phyloP scores from a whole-genome alignment of 2,888 invertebrate species.

The Maniola hyperantus region DNA sequence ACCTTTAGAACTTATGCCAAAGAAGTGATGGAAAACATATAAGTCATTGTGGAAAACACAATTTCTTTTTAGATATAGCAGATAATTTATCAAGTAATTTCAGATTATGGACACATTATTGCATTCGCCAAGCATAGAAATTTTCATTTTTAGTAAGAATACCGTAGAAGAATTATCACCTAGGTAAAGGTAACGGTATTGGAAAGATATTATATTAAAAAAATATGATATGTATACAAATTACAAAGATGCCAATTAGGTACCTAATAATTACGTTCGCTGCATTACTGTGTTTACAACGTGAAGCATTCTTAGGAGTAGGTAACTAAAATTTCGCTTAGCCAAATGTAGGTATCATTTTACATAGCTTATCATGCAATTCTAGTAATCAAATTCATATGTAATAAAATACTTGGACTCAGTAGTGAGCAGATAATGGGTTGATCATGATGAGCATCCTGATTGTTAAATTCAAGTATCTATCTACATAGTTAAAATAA shows the following conservation, averaged over 20 bases:
- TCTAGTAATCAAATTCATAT: neutral
- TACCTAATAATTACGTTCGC: slow-evolving; percentile 18
- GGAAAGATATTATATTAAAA: too few relatives aligned
- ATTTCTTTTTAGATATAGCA: too few relatives aligned
- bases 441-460: too few relatives aligned
- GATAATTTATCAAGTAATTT: neutral
- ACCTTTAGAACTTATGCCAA: too few relatives aligned
- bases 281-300: slow-evolving; percentile 14
- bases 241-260: neutral
- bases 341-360: slow-evolving; percentile 20
- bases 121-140: slow-evolving; percentile 1
- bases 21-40: too few relatives aligned
- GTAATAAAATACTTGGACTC: neutral
- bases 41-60: too few relatives aligned
- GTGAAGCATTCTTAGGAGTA: slow-evolving; percentile 19
- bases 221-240: too few relatives aligned
- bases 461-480: too few relatives aligned
- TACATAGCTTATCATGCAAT: slow-evolving; percentile 6
- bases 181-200: too few relatives aligned
- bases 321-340: slow-evolving; percentile 34
- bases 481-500: too few relatives aligned
- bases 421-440: too few relatives aligned
- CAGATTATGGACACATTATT: neutral
- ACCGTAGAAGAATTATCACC: too few relatives aligned
- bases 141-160: neutral